Percentiles rank a stretch among this genome's conserved stretches.
These are phyloP conservation scores for Xenops minutus DNA, from an alignment of 2,797 vertebrate species.

Conservation along the genomic window DNA sequence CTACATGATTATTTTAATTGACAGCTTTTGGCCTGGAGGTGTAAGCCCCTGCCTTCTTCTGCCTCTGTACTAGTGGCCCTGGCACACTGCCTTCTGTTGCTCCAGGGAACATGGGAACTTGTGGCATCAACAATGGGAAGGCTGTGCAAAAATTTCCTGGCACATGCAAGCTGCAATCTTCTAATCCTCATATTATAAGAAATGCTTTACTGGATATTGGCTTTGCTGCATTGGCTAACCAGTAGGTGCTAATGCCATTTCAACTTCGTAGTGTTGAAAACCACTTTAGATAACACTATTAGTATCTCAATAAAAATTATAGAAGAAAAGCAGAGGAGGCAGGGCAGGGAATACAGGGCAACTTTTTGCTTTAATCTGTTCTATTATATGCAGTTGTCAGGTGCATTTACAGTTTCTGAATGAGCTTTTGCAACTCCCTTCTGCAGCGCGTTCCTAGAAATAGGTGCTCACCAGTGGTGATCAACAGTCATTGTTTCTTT, in stretches of 20 bases:
- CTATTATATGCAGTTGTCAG: background rate
- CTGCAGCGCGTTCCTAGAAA: slow-evolving; percentile 33
- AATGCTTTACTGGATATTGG: background rate
- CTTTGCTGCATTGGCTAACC: background rate
- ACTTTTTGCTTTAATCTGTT: background rate
- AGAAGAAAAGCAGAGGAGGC: background rate
- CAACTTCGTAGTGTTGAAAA: slow-evolving; percentile 5
- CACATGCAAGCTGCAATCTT: background rate
- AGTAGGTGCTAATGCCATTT: background rate
- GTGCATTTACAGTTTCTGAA: slow-evolving; percentile 6
- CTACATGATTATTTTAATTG: background rate
- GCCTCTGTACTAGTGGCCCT: background rate
- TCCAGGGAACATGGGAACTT: background rate
- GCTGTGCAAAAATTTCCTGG: slow-evolving; percentile 36
- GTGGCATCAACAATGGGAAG: background rate
- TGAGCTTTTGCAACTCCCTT: background rate
- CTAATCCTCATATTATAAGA: background rate
- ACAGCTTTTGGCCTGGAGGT: background rate
- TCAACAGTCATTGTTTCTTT: background rate
- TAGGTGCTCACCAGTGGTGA: background rate
- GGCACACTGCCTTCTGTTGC: background rate
- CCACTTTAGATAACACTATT: background rate
- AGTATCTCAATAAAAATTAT: slow-evolving; percentile 14
- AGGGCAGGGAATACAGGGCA: background rate
- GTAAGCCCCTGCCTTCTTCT: background rate